A percentile compares a stretch with the other conserved stretches of the same genome.
These are phyloP conservation scores for Conus canariensis DNA, from an alignment of 2,888 invertebrate species.

Conservation along the genomic window DNA sequence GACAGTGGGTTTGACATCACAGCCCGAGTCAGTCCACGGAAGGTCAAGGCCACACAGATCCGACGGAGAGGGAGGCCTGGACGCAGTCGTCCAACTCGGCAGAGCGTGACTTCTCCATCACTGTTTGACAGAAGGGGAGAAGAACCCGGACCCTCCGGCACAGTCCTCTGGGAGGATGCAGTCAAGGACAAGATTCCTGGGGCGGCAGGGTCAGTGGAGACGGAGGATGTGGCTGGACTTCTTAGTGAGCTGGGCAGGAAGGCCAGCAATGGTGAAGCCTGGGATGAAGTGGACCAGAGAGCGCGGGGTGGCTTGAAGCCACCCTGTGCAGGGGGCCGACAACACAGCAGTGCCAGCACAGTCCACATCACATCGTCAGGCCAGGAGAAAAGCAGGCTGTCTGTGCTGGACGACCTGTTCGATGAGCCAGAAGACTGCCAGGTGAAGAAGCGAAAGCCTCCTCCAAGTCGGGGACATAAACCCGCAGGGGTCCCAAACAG, in stretches of 20 bases:
- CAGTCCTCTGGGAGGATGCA: background rate
- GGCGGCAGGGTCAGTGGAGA: background rate
- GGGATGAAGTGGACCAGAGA: background rate
- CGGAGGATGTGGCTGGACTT: slow-evolving; percentile 42
- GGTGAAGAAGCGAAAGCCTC: slow-evolving; percentile 50
- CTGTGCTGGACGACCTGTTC: slow-evolving; percentile 59
- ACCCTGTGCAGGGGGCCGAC: background rate
- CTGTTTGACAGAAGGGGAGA: background rate
- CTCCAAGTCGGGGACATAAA: slow-evolving; percentile 48
- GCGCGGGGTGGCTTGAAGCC: background rate
- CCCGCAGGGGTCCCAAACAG: background rate
- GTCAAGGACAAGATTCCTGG: background rate
- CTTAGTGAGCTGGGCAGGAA: slow-evolving; percentile 41
- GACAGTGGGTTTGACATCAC: background rate
- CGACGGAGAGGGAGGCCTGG: background rate
- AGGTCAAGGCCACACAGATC: background rate
- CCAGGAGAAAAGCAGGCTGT: slow-evolving; percentile 20
- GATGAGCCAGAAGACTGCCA: slow-evolving; percentile 20
- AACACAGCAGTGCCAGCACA: background rate
- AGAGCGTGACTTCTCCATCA: background rate
- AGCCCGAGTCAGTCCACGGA: background rate
- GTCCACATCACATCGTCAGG: background rate
- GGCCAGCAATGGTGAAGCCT: background rate
- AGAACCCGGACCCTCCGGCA: too few species aligned
- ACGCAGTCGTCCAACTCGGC: background rate